Percentiles rank a stretch among this genome's conserved stretches.
Evolutionary conservation across 1,140 invertebrate species (phyloP).

Genomic region (Megathymus violae): DNA sequence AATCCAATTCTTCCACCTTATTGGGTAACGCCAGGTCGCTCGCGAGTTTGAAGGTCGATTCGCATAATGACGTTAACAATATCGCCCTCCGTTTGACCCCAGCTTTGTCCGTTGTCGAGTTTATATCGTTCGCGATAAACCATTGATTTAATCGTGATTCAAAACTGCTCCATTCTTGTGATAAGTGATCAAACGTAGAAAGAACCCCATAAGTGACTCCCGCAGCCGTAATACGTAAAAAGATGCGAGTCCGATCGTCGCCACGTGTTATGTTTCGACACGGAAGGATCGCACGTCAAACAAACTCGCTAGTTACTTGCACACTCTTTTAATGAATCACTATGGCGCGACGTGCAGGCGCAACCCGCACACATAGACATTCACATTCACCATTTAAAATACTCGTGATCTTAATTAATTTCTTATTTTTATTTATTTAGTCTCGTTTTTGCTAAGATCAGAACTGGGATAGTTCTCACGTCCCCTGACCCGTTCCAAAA

Average conservation of each 20-base stretch:
- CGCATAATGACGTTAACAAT: constrained; percentile 24
- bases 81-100: constrained; percentile 26
- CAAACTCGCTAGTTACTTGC: too few species aligned
- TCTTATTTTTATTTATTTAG: too few species aligned
- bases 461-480: too few species aligned
- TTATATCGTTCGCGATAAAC: constrained; percentile 38
- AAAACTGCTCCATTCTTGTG: constrained; percentile 35
- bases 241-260: constrained; percentile 21
- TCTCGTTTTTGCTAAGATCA: too few species aligned
- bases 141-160: constrained; percentile 34
- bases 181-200: constrained; percentile 29
- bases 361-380: too few species aligned
- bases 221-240: constrained; percentile 3
- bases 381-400: too few species aligned
- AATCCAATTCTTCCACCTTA: constrained; percentile 18
- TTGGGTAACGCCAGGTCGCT: constrained; percentile 16
- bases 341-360: too few species aligned
- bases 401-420: too few species aligned
- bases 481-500: too few species aligned
- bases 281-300: too few species aligned
- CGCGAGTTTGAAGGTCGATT: constrained; percentile 23
- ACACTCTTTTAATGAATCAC: too few species aligned
- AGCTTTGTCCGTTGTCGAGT: constrained; percentile 12
- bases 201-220: constrained; percentile 29
- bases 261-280: constrained; percentile 17